Conservation (phyloP, 2,888 invertebrate species). For the Heliothis peltigera region DNA sequence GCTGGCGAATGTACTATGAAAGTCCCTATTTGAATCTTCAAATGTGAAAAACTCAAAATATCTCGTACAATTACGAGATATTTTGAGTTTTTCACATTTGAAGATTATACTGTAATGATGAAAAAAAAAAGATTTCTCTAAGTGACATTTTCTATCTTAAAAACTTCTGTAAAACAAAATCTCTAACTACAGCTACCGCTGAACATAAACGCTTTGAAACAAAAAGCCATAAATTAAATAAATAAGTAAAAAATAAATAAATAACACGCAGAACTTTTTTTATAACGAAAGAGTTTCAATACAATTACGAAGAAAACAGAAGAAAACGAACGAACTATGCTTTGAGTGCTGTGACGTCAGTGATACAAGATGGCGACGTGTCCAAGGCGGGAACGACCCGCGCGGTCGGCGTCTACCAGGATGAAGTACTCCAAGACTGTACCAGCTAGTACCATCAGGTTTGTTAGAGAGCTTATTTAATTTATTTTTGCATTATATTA, state of each 20-base stretch:
- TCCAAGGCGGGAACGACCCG: conserved; percentile 79
- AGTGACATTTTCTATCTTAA: not conserved
- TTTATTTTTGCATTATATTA: not conserved
- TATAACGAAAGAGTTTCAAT: conserved; percentile 52
- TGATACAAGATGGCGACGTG: conserved; percentile 78
- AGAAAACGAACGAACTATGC: conserved; percentile 54
- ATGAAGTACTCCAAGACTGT: conserved; percentile 86
- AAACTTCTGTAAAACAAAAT: conserved; percentile 7
- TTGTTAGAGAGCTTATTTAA: conserved; percentile 21
- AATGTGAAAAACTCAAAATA: too few species aligned
- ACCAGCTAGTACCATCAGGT: conserved; percentile 84
- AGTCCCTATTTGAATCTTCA: too few species aligned
- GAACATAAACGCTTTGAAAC: conserved; percentile 55
- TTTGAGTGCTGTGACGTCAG: conserved; percentile 53
- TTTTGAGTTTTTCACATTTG: too few species aligned
- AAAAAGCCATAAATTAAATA: not conserved
- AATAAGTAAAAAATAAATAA: conserved; percentile 24
- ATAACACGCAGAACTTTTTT: conserved; percentile 60
- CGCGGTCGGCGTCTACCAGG: conserved; percentile 79
- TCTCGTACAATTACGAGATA: too few species aligned
- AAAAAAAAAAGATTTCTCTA: not conserved
- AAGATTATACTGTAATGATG: not conserved
- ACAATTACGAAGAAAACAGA: conserved; percentile 32
- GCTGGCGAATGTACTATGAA: too few species aligned
- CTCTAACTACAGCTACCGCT: conserved; percentile 42